Conservation (phyloP, 1,140 invertebrate species). For the Trichoplusia ni region DNA sequence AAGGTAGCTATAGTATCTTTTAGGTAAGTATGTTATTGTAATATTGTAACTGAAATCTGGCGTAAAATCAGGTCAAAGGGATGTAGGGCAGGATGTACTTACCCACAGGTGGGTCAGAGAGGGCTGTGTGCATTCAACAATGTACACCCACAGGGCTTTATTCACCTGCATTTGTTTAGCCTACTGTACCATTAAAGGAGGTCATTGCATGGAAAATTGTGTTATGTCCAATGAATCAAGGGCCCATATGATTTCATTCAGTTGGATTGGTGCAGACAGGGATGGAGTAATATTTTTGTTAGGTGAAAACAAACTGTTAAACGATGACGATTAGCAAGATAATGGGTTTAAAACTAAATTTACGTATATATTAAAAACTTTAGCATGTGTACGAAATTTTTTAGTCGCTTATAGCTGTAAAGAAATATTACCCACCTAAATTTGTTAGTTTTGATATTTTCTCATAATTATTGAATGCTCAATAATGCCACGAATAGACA, state of each 20-base stretch:
- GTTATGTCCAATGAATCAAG: slow-evolving; percentile 51
- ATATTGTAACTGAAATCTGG: slow-evolving; percentile 8
- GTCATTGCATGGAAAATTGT: slow-evolving; percentile 65
- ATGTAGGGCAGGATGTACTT: slow-evolving; percentile 53
- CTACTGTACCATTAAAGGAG: slow-evolving; percentile 42
- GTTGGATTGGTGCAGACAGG: slow-evolving; percentile 31
- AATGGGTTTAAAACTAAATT: no score
- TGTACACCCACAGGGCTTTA: slow-evolving; percentile 44
- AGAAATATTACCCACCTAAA: no score
- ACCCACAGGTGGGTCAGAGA: slow-evolving; percentile 51
- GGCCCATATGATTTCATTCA: slow-evolving; percentile 17
- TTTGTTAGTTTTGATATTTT: no score
- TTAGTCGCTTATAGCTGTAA: no score
- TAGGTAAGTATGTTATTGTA: neutral
- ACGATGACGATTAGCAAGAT: no score
- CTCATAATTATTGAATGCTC: no score
- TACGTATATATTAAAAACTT: no score
- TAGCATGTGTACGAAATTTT: no score
- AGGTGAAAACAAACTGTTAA: no score
- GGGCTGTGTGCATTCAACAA: slow-evolving; percentile 66
- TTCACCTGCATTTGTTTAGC: slow-evolving; percentile 46
- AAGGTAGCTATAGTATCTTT: neutral
- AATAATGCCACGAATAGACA: no score
- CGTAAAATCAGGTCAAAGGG: slow-evolving; percentile 63
- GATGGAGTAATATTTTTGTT: no score